Percentiles rank a stretch among this genome's conserved stretches.
These are phyloP conservation scores for Perithous albicinctus DNA, from an alignment of 2,888 invertebrate species.

Conservation along the genomic window DNA sequence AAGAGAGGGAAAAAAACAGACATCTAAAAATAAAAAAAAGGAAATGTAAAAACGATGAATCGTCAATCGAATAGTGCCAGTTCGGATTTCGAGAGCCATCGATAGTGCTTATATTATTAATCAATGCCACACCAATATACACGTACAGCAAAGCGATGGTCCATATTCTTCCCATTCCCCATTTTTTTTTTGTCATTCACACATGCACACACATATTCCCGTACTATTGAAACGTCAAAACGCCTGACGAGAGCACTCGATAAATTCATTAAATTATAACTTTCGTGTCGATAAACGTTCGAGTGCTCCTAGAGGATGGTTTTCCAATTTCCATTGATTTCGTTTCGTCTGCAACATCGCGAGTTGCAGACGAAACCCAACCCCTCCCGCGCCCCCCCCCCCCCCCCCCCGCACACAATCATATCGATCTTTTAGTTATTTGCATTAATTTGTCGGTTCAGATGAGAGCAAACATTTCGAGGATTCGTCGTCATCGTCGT, in stretches of 20 bases:
- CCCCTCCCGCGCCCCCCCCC: too few species aligned
- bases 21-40: not conserved
- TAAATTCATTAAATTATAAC: slow-evolving; percentile 64
- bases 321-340: slow-evolving; percentile 62
- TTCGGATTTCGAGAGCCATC: slow-evolving; percentile 8
- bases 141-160: slow-evolving; percentile 7
- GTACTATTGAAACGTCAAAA: slow-evolving; percentile 45
- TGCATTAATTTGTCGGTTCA: slow-evolving; percentile 64
- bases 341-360: slow-evolving; percentile 30
- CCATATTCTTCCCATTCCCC: slow-evolving; percentile 1
- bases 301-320: slow-evolving; percentile 28
- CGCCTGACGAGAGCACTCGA: slow-evolving; percentile 51
- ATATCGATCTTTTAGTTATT: slow-evolving; percentile 40
- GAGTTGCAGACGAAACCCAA: too few species aligned
- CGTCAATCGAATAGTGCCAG: not conserved
- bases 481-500: slow-evolving; percentile 12
- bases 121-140: slow-evolving; percentile 7
- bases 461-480: slow-evolving; percentile 53
- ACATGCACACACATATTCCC: not conserved
- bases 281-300: slow-evolving; percentile 54
- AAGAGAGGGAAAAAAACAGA: slow-evolving; percentile 33
- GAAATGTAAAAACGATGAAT: slow-evolving; percentile 18
- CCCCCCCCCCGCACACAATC: too few species aligned
- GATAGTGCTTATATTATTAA: slow-evolving; percentile 51
- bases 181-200: not conserved